Conservation (phyloP, 2,797 vertebrate genomes). For the Hyperoplus immaculatus region DNA sequence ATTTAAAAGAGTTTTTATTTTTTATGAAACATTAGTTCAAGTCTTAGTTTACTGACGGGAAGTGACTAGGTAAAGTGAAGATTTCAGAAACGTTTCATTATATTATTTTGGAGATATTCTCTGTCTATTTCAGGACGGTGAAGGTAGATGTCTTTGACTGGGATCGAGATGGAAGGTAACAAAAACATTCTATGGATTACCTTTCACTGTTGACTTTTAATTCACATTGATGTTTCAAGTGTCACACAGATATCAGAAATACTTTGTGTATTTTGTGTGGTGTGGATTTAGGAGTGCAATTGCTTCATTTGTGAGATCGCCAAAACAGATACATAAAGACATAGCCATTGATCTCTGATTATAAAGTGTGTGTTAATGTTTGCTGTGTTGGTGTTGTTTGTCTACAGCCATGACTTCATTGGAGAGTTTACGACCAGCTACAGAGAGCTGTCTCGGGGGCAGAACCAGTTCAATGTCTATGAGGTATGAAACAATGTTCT, state of each 20-base stretch:
- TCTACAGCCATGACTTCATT: conserved; percentile 93
- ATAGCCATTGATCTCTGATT: conserved; percentile 11
- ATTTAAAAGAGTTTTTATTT: background rate
- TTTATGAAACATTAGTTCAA: conserved; percentile 8
- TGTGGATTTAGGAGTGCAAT: too few relatives aligned
- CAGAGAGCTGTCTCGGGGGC: conserved; percentile 93
- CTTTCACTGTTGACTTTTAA: background rate
- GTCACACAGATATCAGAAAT: conserved; percentile 32
- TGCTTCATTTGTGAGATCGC: too few relatives aligned
- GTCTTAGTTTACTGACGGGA: conserved; percentile 31
- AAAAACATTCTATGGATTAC: conserved; percentile 12
- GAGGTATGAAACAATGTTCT: conserved; percentile 86
- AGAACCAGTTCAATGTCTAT: conserved; percentile 96
- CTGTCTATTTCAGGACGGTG: conserved; percentile 89
- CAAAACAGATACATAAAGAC: conserved; percentile 3
- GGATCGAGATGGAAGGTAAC: conserved; percentile 97
- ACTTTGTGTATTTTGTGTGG: conserved; percentile 14
- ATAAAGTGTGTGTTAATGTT: conserved; percentile 17
- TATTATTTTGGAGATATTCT: conserved; percentile 1
- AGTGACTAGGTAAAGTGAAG: conserved; percentile 4
- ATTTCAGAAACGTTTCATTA: background rate
- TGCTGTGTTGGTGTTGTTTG: conserved; percentile 43
- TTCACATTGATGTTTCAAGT: conserved; percentile 28
- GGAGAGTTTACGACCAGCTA: conserved; percentile 98
- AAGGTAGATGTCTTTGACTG: conserved; percentile 98